These are phyloP conservation scores for Phortica magna DNA, from an alignment of 2,888 invertebrate species.

Conservation along the genomic window DNA sequence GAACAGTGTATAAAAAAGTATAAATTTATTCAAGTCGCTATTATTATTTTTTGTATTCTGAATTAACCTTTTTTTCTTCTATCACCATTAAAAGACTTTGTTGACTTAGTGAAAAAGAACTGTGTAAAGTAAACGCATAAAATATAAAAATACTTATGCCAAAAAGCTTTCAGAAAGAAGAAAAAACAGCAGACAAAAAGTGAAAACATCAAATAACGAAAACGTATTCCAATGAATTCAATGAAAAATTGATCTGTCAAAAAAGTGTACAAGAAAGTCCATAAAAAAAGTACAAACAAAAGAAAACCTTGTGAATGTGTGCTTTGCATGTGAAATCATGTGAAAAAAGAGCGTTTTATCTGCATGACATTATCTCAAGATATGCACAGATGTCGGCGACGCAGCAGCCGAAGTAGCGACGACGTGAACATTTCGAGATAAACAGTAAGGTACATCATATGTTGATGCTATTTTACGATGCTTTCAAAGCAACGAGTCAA, in stretches of 20 bases:
- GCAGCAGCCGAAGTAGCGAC: neutral
- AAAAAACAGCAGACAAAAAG: neutral
- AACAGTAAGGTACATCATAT: too few relatives aligned
- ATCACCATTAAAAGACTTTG: too few relatives aligned
- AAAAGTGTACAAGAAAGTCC: neutral
- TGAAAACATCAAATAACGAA: neutral
- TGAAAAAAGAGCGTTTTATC: slow-evolving; percentile 54
- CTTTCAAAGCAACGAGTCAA: neutral
- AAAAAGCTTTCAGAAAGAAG: slow-evolving; percentile 4
- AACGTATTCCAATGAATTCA: too few relatives aligned
- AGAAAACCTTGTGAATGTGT: slow-evolving; percentile 45
- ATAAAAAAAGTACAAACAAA: slow-evolving; percentile 24
- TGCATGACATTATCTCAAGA: slow-evolving; percentile 34
- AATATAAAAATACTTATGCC: neutral
- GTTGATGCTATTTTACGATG: too few relatives aligned
- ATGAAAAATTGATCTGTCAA: too few relatives aligned
- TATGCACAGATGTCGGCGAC: neutral
- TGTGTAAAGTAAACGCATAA: neutral
- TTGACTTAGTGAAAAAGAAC: too few relatives aligned
- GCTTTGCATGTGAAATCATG: slow-evolving; percentile 63
- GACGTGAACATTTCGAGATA: too few relatives aligned
- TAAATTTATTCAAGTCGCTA: too few relatives aligned
- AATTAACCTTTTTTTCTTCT: too few relatives aligned
- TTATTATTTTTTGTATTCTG: too few relatives aligned
- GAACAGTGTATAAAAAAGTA: too few relatives aligned